Evolutionary conservation across 2,113 vertebrate genomes (phyloP), one percentile per base, ranked within the genome.

Genomic region (Odontesthes bonariensis): DNA sequence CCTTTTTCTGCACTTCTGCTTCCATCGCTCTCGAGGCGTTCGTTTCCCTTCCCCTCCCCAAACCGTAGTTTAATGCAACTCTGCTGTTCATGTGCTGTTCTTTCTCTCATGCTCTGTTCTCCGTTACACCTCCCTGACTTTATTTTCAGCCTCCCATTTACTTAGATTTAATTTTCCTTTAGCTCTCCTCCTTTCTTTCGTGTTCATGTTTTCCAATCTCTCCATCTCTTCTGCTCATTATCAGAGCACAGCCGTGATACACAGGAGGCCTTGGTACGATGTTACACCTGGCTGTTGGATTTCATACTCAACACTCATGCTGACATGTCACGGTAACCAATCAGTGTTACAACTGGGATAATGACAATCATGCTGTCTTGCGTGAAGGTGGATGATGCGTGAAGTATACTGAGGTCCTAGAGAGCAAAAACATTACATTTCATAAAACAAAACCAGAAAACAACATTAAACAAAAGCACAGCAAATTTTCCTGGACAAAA

Each of bases 261-360:
- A 74, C 77, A 57, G 77, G 44, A n/a, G 12, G 59, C 44, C 6
- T 23, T 68, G 62, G 81, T 87, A 56, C 77, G 77, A 80, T 72
- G 72, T 81, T 58, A 79, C 76, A 83, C 86, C 63, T 53, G 69
- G 71, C 64, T 82, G 80, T 81, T 80, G 47, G 53, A 61, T 53
- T 77, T 83, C 53, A 73, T 73, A 67, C 61, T 71, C 6, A 10
- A 54, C 55, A 73, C 70, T 82, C 74, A 51, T 27, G 69, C 61
- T 58, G 78, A 75, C 76, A 81, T 80, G 79, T 84, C 85, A 82
- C 52, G 62, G 69, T 58, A 82, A 84, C 78, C 70, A 23, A 76
- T 75, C 53, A 10, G 17, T 47, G 60, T 32, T 69, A 59, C 27
- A 27, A 64, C 22, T 10, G 53, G 1, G 10, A 63, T 73, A 79